Evolutionary conservation across 2,888 invertebrate genomes (phyloP).

Genomic region (Sepiola atlantica): DNA sequence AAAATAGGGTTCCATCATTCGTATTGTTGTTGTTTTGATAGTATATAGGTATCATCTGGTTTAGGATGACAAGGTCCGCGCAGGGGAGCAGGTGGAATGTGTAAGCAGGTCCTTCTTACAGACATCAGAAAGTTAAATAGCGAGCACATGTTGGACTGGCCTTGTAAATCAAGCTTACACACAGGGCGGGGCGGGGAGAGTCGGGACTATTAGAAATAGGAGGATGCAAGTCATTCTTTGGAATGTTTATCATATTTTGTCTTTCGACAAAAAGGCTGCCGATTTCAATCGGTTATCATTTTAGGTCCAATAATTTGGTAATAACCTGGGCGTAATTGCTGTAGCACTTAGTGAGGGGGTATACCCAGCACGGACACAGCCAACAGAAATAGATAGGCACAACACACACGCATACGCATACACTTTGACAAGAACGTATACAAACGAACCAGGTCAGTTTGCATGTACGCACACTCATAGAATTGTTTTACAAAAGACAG

Average conservation of each 20-base stretch:
- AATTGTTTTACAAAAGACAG: not conserved
- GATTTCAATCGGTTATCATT: not conserved
- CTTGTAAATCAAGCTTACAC: not conserved
- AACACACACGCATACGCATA: not conserved
- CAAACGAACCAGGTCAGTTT: not conserved
- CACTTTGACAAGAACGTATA: not conserved
- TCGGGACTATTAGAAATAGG: not conserved
- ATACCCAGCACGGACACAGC: not conserved
- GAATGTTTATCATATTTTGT: not conserved
- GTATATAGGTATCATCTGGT: not conserved
- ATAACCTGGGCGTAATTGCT: not conserved
- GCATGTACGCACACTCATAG: not conserved
- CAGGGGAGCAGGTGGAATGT: not conserved
- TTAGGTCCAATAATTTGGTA: not conserved
- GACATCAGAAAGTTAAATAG: not conserved
- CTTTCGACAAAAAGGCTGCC: not conserved
- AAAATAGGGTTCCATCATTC: not conserved
- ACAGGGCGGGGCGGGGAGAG: not conserved
- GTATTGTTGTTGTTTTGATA: not conserved
- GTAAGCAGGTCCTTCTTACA: not conserved
- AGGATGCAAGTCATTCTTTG: not conserved
- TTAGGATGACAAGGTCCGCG: not conserved
- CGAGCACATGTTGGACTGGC: not conserved
- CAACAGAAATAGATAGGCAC: constrained; percentile 32
- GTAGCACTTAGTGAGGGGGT: not conserved